Evolutionary conservation across 2,888 invertebrate species (phyloP).

Genomic region (Drosophila picticornis): DNA sequence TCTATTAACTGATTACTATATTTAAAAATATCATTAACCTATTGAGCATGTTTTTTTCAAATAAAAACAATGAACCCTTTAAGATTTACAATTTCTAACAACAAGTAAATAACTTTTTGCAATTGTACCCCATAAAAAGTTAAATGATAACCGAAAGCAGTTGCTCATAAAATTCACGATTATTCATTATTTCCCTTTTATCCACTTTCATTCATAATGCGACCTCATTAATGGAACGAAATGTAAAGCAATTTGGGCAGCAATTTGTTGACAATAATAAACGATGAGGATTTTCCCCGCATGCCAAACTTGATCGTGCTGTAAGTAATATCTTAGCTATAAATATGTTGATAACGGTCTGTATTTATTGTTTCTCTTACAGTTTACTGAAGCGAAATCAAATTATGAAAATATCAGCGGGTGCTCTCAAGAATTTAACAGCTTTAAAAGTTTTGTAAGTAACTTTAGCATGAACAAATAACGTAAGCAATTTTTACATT

Average conservation of each 20-base stretch:
- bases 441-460: conserved; percentile 95
- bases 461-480: conserved; percentile 63
- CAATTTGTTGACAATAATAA: conserved; percentile 90
- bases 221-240: conserved; percentile 43
- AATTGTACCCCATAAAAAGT: conserved; percentile 24
- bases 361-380: conserved; percentile 83
- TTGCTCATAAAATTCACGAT: conserved; percentile 31
- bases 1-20: neutral
- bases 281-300: conserved; percentile 89
- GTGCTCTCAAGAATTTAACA: conserved; percentile 92
- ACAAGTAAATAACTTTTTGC: conserved; percentile 21
- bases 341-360: conserved; percentile 12
- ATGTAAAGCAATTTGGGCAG: conserved; percentile 89
- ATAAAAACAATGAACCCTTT: no score
- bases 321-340: conserved; percentile 88
- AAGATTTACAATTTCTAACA: conserved; percentile 33
- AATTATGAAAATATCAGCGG: conserved; percentile 91
- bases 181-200: conserved; percentile 41
- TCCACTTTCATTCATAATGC: conserved; percentile 27
- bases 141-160: conserved; percentile 25
- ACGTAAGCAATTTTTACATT: conserved; percentile 49
- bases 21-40: conserved; percentile 24
- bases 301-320: conserved; percentile 91
- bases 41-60: conserved; percentile 53
- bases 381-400: conserved; percentile 95